Base-by-base conservation (phyloP, 53 echinoderm and acorn worm genomes). In the Holothuria scabra region DNA sequence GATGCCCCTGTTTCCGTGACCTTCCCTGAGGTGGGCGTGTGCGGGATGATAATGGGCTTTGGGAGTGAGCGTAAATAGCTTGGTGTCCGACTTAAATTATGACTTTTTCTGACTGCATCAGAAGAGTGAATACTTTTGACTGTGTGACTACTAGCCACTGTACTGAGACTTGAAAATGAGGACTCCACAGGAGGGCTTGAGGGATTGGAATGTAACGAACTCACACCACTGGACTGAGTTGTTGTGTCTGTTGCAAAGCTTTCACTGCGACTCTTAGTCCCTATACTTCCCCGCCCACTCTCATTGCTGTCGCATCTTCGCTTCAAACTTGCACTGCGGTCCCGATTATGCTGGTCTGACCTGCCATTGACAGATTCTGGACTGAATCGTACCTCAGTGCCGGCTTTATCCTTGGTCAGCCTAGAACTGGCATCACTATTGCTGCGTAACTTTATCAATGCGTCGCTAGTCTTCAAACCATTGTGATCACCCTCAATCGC, bases 201-300 rank as follows among this genome's bases (percentile, higher is more conserved):
- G 8, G 93, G 90, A 71, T 93, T 92, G 86, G 97, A 97, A 86
- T 92, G 90, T 86, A 97, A 80, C 2, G 97, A 97, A 62, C 97
- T 92, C 28, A 97, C 87, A 21, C 97, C 97, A 64, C 97, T 97
- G 29, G 97, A 94, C 84, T 93, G 93, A 33, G 97, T 92, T 10
- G 78, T 78, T 12, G 93, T 93, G 87, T 95, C 95, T 12, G 95
- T 95, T 20, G 97, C 94, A 33, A 97, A 97, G 72, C 97, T 97
- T 84, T 97, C 97, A 34, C 97, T 97, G 24, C 97, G 92, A 74
- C 94, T 94, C 86, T 97, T 97, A 38, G 96, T 92, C 18, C 92
- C 94, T 55, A 94, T 90, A 80, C 97, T 97, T 71, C 94, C 88
- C 72, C 94, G 86, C 8, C 97, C 97, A 38, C 97, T 97, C 61